These are phyloP conservation scores for Chelonoidis abingdonii DNA, from an alignment of 2,113 vertebrate genomes.

Conservation along the genomic window DNA sequence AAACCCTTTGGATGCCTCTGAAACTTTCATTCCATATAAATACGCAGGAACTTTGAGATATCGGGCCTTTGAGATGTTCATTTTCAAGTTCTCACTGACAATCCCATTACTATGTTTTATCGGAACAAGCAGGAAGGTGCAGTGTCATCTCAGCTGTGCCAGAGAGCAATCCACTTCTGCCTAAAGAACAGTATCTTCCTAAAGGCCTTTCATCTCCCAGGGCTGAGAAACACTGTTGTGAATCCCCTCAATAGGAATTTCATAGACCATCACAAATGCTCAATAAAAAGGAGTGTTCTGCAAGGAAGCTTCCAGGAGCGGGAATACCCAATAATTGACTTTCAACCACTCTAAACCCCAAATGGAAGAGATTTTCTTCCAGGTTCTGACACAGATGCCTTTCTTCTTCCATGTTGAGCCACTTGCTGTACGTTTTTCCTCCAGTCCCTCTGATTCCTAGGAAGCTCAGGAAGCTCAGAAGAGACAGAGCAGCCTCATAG, in stretches of 20 bases:
- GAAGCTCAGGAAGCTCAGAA: not conserved
- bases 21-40: not conserved
- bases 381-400: not conserved
- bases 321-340: not conserved
- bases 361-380: not conserved
- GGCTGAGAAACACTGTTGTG: not conserved
- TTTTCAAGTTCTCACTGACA: not conserved
- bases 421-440: not conserved
- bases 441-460: not conserved
- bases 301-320: not conserved
- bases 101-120: no score
- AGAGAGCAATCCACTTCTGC: not conserved
- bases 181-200: not conserved
- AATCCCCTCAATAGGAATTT: not conserved
- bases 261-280: not conserved
- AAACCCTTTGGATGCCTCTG: not conserved
- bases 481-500: not conserved
- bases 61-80: not conserved
- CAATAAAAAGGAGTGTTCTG: not conserved
- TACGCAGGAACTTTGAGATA: not conserved
- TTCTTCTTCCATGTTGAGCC: not conserved
- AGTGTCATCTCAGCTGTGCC: not conserved
- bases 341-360: not conserved
- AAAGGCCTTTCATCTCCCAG: not conserved
- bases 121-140: no score